These are phyloP conservation scores for Gonatopus flavifemur DNA, from an alignment of 1,140 invertebrate species.

Conservation along the genomic window DNA sequence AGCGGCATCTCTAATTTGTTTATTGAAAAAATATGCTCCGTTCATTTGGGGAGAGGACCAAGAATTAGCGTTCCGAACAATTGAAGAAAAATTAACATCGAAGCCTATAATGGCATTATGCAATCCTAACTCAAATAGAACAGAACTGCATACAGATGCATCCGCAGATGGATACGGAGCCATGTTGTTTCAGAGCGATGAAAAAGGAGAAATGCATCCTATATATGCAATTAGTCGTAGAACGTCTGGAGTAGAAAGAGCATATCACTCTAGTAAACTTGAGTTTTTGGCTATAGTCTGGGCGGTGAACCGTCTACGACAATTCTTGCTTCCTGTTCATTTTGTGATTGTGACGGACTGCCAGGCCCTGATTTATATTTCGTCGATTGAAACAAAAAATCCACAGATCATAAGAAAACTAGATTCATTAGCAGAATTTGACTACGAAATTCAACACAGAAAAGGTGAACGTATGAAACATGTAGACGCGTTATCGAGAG, in stretches of 20 bases:
- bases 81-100: not conserved
- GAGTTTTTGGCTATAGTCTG: constrained; percentile 9
- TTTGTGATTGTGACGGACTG: not conserved
- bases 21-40: not conserved
- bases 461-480: not conserved
- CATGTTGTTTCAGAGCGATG: not conserved
- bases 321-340: constrained; percentile 7
- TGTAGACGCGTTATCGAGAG: not conserved
- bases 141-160: not conserved
- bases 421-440: not conserved
- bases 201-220: not conserved
- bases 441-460: not conserved
- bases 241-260: too few relatives aligned
- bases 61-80: not conserved
- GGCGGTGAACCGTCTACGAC: not conserved
- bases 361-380: not conserved
- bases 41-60: not conserved
- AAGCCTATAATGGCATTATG: constrained; percentile 3
- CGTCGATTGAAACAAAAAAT: not conserved
- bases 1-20: not conserved
- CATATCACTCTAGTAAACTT: too few relatives aligned
- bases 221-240: too few relatives aligned
- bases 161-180: not conserved
- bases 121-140: not conserved
- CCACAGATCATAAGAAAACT: not conserved